Percentiles rank a stretch among this genome's conserved stretches.
phyloP scores from a whole-genome alignment of 1,140 invertebrate species.

The Coelopa frigida region DNA sequence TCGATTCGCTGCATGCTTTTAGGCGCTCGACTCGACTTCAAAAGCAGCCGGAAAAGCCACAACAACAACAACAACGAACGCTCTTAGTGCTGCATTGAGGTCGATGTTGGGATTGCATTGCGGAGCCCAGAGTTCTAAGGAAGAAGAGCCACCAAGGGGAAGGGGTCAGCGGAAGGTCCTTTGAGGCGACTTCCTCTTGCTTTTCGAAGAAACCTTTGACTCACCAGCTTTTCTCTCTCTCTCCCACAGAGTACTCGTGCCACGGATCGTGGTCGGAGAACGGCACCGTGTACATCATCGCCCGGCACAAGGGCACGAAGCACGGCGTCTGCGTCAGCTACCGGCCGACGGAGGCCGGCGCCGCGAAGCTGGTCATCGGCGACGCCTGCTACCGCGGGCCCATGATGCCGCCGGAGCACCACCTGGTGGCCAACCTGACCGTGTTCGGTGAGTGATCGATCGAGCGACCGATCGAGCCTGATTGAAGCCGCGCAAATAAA shows the following conservation, averaged over 20 bases:
- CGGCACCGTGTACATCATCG: slow-evolving; percentile 66
- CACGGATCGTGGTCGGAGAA: slow-evolving; percentile 73
- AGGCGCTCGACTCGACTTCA: no score
- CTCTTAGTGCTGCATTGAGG: no score
- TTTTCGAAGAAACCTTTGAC: no score
- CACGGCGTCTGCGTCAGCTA: slow-evolving; percentile 44
- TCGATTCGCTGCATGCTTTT: no score
- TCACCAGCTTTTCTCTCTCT: slow-evolving; percentile 11
- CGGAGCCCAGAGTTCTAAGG: no score
- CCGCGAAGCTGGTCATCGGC: slow-evolving; percentile 37
- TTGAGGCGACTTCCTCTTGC: no score
- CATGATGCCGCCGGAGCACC: slow-evolving; percentile 42
- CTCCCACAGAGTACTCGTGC: slow-evolving; percentile 69
- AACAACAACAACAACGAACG: not conserved
- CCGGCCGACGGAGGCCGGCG: slow-evolving; percentile 31
- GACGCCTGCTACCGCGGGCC: slow-evolving; percentile 41
- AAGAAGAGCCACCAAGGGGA: no score
- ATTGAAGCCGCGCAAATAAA: no score
- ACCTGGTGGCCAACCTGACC: slow-evolving; percentile 42
- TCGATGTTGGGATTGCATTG: no score
- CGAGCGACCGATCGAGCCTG: no score
- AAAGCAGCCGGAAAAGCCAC: not conserved
- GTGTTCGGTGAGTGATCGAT: slow-evolving; percentile 37
- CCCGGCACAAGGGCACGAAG: slow-evolving; percentile 54
- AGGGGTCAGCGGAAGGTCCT: no score